Evolutionary conservation across 2,888 invertebrate species (phyloP), one percentile per base, ranked within the genome.

Genomic region (Eilema sororculum): DNA sequence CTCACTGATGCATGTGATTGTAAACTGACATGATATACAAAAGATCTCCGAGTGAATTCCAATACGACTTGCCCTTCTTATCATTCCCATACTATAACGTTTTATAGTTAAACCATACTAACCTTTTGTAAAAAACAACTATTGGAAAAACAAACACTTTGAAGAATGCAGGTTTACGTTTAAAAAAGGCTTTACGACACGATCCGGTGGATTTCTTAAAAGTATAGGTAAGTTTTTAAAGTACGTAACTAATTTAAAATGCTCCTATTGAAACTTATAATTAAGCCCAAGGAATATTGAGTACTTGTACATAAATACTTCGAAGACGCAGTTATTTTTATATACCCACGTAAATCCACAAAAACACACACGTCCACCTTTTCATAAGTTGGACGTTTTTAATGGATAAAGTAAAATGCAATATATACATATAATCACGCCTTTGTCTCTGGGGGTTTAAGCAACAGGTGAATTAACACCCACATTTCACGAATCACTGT

Each of bases 1-100:
- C 77, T 71, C 81, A 72, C 80, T 87, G 83, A 86, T 84, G 82
- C 83, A 83, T 82, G 81, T 81, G 81, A 84, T 84, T 81, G 83
- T 82, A 77, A 79, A 74, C 72, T 84, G 82, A 84, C 83, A 84
- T 78, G 74, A 79, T 74, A 59, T 73, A 79, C 78, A 75, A 77
- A 78, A 79, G 76, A 77, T 80, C 74, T 76, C 75, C 71, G 57
- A 69, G 68, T 20, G 73, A 75, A 80, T 81, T 76, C 71, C 70
- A 58, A 71, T 72, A 76, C 71, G 70, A 76, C 75, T 76, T 71
- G 71, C 73, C 68, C 78, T 75, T 79, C 79, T 78, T 78, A 82
- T 74, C 76, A 75, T 82, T 80, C 77, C 71, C n/a, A 62, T 73
- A n/a, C n/a, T n/a, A 66, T 73, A 71, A 72, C 65, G 68, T 77